These are phyloP conservation scores for Melanostigma gelatinosum DNA, from an alignment of 2,113 vertebrate species.

Conservation along the genomic window DNA sequence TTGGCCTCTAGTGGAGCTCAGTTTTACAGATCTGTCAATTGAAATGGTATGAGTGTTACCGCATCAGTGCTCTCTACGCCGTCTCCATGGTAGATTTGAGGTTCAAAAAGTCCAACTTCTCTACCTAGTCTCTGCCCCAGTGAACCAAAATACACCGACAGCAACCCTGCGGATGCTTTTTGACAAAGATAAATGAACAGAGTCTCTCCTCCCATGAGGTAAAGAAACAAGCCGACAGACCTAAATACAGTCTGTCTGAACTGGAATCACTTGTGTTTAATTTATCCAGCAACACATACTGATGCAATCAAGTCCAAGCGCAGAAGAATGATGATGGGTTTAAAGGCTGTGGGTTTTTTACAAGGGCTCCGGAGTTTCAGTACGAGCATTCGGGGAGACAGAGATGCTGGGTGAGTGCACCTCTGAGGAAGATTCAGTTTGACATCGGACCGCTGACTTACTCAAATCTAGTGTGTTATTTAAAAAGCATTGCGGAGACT, in stretches of 20 bases:
- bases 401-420: slow-evolving; percentile 1
- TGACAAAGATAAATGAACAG: slow-evolving; percentile 24
- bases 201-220: slow-evolving; percentile 6
- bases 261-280: slow-evolving; percentile 28
- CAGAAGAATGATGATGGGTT: neutral
- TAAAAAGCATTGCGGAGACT: neutral
- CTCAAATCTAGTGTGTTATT: neutral
- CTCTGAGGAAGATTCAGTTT: neutral
- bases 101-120: neutral
- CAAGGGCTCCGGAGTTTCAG: slow-evolving; percentile 1
- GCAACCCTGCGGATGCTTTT: neutral
- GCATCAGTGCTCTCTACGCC: neutral
- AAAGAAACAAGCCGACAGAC: neutral
- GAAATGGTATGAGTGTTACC: too few relatives aligned
- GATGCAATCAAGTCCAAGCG: slow-evolving; percentile 33
- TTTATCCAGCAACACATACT: slow-evolving; percentile 10
- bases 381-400: neutral
- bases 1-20: too few relatives aligned
- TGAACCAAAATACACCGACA: neutral
- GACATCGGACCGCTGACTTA: slow-evolving; percentile 1
- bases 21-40: too few relatives aligned
- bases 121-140: neutral
- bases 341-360: neutral
- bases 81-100: neutral
- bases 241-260: slow-evolving; percentile 11